phyloP scores from a whole-genome alignment of 2,797 vertebrate genomes.

The Sebastes kiyomatsui region DNA sequence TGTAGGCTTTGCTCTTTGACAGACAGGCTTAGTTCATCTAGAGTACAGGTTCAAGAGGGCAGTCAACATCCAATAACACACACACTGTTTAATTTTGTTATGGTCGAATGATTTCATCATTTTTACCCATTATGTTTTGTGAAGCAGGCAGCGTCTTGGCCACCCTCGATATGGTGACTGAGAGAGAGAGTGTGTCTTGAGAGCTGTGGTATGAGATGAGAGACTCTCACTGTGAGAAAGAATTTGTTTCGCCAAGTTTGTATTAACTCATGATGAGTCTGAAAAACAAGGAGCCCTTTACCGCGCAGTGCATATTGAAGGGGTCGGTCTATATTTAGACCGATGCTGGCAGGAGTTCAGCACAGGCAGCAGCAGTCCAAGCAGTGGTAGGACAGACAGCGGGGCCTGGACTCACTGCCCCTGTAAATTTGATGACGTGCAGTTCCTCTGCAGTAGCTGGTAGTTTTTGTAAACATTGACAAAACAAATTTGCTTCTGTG shows the following conservation, averaged over 20 bases:
- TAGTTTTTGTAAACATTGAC: constrained; percentile 44
- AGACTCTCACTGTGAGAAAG: neutral
- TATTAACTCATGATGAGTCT: constrained; percentile 44
- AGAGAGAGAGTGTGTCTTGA: neutral
- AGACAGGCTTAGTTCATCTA: neutral
- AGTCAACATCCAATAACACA: constrained; percentile 5
- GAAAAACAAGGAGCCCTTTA: constrained; percentile 56
- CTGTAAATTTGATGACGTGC: constrained; percentile 83
- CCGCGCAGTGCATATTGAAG: constrained; percentile 39
- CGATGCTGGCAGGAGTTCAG: constrained; percentile 75
- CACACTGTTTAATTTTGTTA: neutral
- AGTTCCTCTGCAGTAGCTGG: constrained; percentile 66
- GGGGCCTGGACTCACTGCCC: constrained; percentile 55
- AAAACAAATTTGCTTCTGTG: constrained; percentile 11
- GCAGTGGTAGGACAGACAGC: constrained; percentile 63
- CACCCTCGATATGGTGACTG: neutral
- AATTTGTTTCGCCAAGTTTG: constrained; percentile 23
- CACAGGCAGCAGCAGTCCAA: constrained; percentile 56
- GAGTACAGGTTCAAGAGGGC: constrained; percentile 33
- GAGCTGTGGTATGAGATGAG: neutral
- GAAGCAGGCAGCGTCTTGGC: neutral
- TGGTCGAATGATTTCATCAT: neutral
- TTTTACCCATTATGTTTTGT: neutral
- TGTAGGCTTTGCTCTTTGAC: constrained; percentile 34
- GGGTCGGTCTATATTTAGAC: constrained; percentile 77